A percentile compares a stretch with the other conserved stretches of the same genome.
phyloP scores from a whole-genome alignment of 2,888 invertebrate species.

The Caenorhabditis drosophilae region DNA sequence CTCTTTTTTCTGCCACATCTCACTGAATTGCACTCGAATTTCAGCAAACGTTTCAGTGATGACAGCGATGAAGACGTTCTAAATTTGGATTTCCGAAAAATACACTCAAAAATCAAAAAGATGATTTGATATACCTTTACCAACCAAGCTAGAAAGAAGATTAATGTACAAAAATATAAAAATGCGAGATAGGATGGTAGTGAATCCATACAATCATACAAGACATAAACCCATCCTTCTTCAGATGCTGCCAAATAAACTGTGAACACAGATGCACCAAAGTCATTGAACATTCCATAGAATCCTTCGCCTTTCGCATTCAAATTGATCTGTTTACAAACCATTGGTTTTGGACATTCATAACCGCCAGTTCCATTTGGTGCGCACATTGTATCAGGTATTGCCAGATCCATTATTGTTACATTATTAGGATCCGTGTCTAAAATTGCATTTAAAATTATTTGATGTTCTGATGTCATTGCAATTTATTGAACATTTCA shows the following conservation, averaged over 20 bases:
- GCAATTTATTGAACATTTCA: not conserved
- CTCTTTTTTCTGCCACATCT: slow-evolving; percentile 83
- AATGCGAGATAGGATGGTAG: slow-evolving; percentile 78
- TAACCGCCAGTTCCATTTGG: slow-evolving; percentile 61
- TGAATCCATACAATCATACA: slow-evolving; percentile 79
- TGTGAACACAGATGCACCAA: slow-evolving; percentile 85
- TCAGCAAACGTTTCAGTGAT: slow-evolving; percentile 80
- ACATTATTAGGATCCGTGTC: slow-evolving; percentile 73
- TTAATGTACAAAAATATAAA: slow-evolving; percentile 96
- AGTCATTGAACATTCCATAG: slow-evolving; percentile 90
- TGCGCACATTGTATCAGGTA: slow-evolving; percentile 93
- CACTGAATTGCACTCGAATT: slow-evolving; percentile 94
- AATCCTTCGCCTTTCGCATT: slow-evolving; percentile 90
- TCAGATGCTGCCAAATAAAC: slow-evolving; percentile 99
- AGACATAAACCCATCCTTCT: slow-evolving; percentile 99
- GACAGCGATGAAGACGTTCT: slow-evolving; percentile 99
- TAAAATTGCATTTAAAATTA: too few relatives aligned
- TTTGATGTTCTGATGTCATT: too few relatives aligned
- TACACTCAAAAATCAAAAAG: too few relatives aligned
- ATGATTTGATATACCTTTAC: too few relatives aligned
- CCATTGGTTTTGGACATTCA: slow-evolving; percentile 73
- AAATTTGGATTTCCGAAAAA: too few relatives aligned
- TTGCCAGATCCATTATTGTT: slow-evolving; percentile 91
- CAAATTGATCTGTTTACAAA: slow-evolving; percentile 88
- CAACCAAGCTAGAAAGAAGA: slow-evolving; percentile 98